A percentile compares a stretch with the other conserved stretches of the same genome.
phyloP scores from a whole-genome alignment of 2,113 vertebrate species.

The Psittacula cyanocephala region DNA sequence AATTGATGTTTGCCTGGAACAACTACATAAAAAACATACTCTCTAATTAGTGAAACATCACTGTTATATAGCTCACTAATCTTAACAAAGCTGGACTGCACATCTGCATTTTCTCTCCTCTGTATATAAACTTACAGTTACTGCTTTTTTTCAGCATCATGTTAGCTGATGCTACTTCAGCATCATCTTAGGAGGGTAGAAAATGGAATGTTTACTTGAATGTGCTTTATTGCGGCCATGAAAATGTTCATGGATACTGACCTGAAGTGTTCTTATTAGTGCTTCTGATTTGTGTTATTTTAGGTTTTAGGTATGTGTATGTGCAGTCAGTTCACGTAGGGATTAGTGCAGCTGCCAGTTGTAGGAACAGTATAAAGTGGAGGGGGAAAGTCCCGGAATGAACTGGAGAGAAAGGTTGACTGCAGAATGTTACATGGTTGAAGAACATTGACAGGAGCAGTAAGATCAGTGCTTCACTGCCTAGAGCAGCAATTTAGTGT shows the following conservation, averaged over 20 bases:
- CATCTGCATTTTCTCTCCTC: neutral
- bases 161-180: neutral
- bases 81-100: neutral
- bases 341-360: neutral
- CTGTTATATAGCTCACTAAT: fast-evolving
- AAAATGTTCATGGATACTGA: neutral
- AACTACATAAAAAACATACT: neutral
- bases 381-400: neutral
- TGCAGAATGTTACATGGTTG: neutral
- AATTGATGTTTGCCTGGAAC: neutral
- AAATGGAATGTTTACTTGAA: neutral
- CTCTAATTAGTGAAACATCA: neutral
- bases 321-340: neutral
- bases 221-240: neutral
- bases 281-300: neutral
- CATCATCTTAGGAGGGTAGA: neutral
- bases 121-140: neutral
- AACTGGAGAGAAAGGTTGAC: neutral
- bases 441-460: neutral
- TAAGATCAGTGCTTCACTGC: neutral
- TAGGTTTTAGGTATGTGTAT: neutral
- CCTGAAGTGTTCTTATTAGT: neutral
- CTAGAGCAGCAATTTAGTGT: neutral
- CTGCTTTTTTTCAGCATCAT: fast-evolving
- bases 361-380: neutral